These are phyloP conservation scores for Orientallactaga bullata DNA, from an alignment of 2,113 vertebrate species.

Conservation along the genomic window DNA sequence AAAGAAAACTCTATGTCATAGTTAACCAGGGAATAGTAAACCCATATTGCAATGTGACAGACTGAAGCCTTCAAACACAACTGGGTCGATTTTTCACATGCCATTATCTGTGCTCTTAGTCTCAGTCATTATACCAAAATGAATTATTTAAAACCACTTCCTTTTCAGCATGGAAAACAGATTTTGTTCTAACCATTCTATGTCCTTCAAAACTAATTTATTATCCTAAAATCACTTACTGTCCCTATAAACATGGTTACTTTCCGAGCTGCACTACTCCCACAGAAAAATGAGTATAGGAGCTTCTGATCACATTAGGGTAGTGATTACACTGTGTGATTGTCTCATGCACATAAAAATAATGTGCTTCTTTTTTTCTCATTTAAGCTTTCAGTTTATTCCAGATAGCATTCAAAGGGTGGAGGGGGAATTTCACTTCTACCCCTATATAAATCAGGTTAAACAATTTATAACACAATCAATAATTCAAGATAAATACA, in stretches of 20 bases:
- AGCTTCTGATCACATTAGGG: neutral
- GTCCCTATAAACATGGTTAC: neutral
- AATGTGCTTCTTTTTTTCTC: neutral
- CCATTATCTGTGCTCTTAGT: neutral
- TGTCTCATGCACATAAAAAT: neutral
- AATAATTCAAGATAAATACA: conserved; percentile 9
- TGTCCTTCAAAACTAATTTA: neutral
- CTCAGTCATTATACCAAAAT: neutral
- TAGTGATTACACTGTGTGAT: neutral
- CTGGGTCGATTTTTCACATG: neutral
- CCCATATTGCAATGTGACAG: neutral
- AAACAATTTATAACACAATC: neutral
- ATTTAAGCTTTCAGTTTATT: neutral
- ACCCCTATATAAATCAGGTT: neutral
- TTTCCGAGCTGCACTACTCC: too few species aligned
- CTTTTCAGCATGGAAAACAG: neutral
- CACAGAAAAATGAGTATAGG: neutral
- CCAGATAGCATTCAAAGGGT: neutral
- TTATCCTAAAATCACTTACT: neutral
- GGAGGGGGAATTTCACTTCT: neutral
- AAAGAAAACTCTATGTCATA: neutral
- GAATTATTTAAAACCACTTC: neutral
- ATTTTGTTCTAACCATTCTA: neutral
- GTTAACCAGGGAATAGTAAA: neutral
- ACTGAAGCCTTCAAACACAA: neutral